phyloP scores from a whole-genome alignment of 2,113 vertebrate species.

The Merops nubicus region DNA sequence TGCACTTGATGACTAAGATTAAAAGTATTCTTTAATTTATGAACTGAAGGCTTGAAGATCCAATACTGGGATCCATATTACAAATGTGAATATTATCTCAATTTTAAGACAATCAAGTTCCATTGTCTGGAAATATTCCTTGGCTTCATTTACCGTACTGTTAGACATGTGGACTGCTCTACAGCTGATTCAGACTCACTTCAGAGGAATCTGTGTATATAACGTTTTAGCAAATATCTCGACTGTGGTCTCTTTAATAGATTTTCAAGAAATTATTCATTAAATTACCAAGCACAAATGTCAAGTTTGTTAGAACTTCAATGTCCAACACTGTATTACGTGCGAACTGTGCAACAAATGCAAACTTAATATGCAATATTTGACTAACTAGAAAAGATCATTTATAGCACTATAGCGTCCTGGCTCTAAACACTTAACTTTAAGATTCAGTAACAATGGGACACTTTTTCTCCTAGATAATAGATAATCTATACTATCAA shows the following conservation, averaged over 20 bases:
- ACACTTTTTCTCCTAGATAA: background rate
- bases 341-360: background rate
- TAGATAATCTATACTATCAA: background rate
- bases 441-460: background rate
- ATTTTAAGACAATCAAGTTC: background rate
- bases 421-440: background rate
- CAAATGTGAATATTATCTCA: background rate
- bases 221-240: background rate
- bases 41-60: background rate
- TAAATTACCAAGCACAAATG: background rate
- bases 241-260: background rate
- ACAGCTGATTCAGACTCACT: background rate
- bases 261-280: background rate
- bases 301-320: background rate
- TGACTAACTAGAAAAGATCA: accelerated
- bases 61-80: accelerated
- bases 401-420: background rate
- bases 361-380: background rate
- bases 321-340: background rate
- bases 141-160: background rate
- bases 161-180: background rate
- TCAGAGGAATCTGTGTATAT: background rate
- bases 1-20: background rate
- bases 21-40: background rate
- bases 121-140: background rate